These are phyloP conservation scores for Sphinx pinastri DNA, from an alignment of 2,888 invertebrate species.

Conservation along the genomic window DNA sequence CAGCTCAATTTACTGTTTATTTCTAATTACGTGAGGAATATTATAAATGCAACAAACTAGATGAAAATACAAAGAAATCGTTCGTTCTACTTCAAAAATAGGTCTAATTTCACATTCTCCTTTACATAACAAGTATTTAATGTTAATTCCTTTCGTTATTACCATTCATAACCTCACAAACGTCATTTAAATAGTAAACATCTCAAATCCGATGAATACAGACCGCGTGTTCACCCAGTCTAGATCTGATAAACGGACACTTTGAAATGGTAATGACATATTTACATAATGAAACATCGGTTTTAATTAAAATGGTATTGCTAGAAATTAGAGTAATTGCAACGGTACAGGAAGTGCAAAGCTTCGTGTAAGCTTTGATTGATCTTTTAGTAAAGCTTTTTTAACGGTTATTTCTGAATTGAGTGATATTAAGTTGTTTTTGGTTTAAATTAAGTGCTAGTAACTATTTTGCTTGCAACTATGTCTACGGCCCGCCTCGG, in stretches of 20 bases:
- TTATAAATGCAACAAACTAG: too few species aligned
- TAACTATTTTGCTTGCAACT: too few species aligned
- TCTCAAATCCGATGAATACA: slow-evolving; percentile 1
- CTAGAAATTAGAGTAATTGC: slow-evolving; percentile 4
- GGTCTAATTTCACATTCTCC: too few species aligned
- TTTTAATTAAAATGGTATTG: slow-evolving; percentile 23
- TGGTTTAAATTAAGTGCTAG: too few species aligned
- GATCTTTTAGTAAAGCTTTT: not conserved
- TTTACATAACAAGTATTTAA: too few species aligned
- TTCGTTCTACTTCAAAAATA: too few species aligned
- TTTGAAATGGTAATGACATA: slow-evolving; percentile 25
- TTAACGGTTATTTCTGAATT: too few species aligned
- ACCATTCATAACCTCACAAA: not conserved
- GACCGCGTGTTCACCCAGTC: slow-evolving; percentile 6
- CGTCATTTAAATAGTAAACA: slow-evolving; percentile 9
- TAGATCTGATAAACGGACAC: slow-evolving; percentile 15
- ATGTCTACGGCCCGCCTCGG: too few species aligned
- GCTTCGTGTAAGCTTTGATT: not conserved
- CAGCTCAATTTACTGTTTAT: too few species aligned
- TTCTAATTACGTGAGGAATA: too few species aligned
- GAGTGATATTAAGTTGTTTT: too few species aligned
- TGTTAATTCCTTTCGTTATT: not conserved
- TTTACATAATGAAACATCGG: slow-evolving; percentile 27
- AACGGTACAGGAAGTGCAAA: slow-evolving; percentile 5
- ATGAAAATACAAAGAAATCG: too few species aligned